These are phyloP conservation scores for Pluvianellus socialis DNA, from an alignment of 2,113 vertebrate species.

Conservation along the genomic window DNA sequence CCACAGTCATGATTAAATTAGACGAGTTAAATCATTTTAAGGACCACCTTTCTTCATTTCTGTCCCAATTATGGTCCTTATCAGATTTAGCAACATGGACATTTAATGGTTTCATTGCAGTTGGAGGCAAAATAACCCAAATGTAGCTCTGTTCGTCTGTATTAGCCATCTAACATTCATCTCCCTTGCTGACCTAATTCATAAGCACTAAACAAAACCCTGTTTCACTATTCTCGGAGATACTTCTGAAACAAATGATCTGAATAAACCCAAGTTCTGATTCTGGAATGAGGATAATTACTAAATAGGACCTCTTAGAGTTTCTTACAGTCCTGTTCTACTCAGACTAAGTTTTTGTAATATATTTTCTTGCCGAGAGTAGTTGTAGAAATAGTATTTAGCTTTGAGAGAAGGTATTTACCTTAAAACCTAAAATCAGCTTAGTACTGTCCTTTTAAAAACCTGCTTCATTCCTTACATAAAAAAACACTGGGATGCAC, in stretches of 20 bases:
- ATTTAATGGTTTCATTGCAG: constrained; percentile 16
- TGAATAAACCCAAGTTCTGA: background rate
- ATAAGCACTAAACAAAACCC: background rate
- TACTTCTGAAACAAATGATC: background rate
- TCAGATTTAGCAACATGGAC: constrained; percentile 20
- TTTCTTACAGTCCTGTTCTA: background rate
- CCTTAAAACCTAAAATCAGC: background rate
- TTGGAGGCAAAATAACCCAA: constrained; percentile 30
- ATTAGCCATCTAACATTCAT: background rate
- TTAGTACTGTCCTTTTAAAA: background rate
- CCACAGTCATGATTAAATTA: constrained; percentile 54
- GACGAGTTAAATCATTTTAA: constrained; percentile 58
- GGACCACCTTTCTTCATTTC: constrained; percentile 3
- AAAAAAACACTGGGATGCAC: background rate
- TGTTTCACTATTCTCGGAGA: background rate
- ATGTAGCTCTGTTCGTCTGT: background rate
- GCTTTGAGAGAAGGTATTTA: background rate
- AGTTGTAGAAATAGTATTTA: background rate
- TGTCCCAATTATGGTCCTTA: background rate
- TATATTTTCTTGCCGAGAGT: background rate
- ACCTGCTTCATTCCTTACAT: background rate
- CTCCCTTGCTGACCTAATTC: background rate
- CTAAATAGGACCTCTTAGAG: background rate
- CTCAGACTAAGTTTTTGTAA: background rate
- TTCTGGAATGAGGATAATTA: background rate